Conservation (phyloP, 2,888 invertebrate species). For the Drosophila nigritarsus region DNA sequence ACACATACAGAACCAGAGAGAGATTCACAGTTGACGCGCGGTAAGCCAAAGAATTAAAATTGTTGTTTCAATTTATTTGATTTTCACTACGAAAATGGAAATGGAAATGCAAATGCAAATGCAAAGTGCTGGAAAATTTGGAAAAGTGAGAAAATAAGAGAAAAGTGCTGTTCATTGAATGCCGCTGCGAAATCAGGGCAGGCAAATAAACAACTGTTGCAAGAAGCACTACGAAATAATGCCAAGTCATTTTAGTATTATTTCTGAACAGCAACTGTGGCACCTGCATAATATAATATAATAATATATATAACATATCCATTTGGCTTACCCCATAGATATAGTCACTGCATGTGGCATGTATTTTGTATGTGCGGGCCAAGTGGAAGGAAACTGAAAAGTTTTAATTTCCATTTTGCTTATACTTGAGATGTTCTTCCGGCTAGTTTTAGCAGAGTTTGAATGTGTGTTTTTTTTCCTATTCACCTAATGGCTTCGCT, state of each 20-base stretch:
- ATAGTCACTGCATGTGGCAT: conserved; percentile 28
- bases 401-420: conserved; percentile 77
- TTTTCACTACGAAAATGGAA: conserved; percentile 57
- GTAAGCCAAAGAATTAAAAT: conserved; percentile 64
- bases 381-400: conserved; percentile 49
- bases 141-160: conserved; percentile 32
- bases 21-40: conserved; percentile 37
- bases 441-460: conserved; percentile 49
- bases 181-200: conserved; percentile 12
- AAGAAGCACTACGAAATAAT: neutral
- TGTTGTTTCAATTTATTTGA: conserved; percentile 69
- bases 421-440: conserved; percentile 65
- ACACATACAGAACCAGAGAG: conserved; percentile 1
- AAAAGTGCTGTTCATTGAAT: conserved; percentile 66
- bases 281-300: neutral
- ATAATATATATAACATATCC: neutral
- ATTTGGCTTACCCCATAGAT: neutral
- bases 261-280: neutral
- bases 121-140: conserved; percentile 32
- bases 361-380: conserved; percentile 7
- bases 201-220: neutral
- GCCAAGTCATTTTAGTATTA: conserved; percentile 9
- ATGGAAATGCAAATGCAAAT: conserved; percentile 47
- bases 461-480: conserved; percentile 50
- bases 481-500: conserved; percentile 27